phyloP scores from a whole-genome alignment of 2,797 vertebrate species.

The Halcyon smyrnensis region DNA sequence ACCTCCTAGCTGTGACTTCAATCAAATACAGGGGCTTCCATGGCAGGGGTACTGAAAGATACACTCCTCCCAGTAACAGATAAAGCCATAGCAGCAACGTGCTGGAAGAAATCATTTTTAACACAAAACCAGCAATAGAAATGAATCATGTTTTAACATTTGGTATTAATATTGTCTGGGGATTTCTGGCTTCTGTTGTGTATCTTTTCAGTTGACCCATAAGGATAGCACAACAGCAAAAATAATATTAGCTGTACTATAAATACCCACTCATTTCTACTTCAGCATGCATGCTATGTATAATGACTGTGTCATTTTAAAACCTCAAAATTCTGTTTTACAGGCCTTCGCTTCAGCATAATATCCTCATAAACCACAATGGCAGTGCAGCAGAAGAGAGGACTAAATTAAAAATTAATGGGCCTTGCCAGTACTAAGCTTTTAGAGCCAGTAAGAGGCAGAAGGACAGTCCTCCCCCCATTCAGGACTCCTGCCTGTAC shows the following conservation, averaged over 20 bases:
- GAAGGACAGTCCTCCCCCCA: not conserved
- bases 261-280: constrained; percentile 38
- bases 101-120: not conserved
- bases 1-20: not conserved
- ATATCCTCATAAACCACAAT: constrained; percentile 70
- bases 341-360: constrained; percentile 64
- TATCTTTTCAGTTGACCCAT: not conserved
- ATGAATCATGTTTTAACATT: not conserved
- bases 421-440: constrained; percentile 57
- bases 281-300: not conserved
- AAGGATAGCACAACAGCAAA: constrained; percentile 41
- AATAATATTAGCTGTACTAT: constrained; percentile 21
- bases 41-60: not conserved
- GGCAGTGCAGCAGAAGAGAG: constrained; percentile 53
- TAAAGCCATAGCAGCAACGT: rapidly evolving
- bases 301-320: constrained; percentile 37
- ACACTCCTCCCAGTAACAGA: not conserved
- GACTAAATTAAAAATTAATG: constrained; percentile 80
- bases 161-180: not conserved
- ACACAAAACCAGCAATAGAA: not conserved
- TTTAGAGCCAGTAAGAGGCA: not conserved
- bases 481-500: not conserved
- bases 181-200: not conserved
- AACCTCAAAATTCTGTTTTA: constrained; percentile 71
- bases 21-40: rapidly evolving